Evolutionary conservation across 2,888 invertebrate genomes (phyloP).

Genomic region (Strigamia maritima): DNA sequence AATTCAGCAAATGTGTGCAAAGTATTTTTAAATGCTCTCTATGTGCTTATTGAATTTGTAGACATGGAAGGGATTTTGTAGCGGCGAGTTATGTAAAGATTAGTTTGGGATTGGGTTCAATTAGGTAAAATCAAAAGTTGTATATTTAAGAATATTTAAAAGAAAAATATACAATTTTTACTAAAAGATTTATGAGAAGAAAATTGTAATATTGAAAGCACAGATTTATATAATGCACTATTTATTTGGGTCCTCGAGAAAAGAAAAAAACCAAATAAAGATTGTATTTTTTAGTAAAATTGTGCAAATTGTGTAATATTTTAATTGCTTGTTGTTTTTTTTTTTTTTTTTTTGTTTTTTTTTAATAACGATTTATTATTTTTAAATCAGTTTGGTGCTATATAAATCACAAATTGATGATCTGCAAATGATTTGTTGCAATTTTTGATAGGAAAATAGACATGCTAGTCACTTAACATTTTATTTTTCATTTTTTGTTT

Average conservation of each 20-base stretch:
- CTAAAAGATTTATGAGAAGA: too few species aligned
- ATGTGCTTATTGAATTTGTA: background rate
- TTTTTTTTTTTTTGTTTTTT: background rate
- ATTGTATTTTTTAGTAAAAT: background rate
- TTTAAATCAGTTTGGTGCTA: background rate
- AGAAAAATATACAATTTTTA: background rate
- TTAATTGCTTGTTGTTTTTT: too few species aligned
- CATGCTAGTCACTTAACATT: background rate
- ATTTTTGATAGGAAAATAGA: background rate
- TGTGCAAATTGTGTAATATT: background rate
- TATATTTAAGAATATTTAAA: background rate
- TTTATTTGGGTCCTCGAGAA: too few species aligned
- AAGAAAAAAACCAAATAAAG: background rate
- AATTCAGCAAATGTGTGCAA: background rate
- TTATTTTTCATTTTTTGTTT: background rate
- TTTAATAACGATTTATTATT: too few species aligned
- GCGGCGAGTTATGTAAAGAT: background rate
- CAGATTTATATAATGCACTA: too few species aligned
- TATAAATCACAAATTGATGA: background rate
- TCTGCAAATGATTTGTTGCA: background rate
- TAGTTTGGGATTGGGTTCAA: conserved; percentile 9
- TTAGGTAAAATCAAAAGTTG: background rate
- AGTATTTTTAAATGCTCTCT: conserved; percentile 15
- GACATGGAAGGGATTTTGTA: background rate
- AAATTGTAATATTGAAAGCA: too few species aligned